Evolutionary conservation across 2,888 invertebrate species (phyloP), one percentile per base, ranked within the genome.

Genomic region (Buathra laborator): DNA sequence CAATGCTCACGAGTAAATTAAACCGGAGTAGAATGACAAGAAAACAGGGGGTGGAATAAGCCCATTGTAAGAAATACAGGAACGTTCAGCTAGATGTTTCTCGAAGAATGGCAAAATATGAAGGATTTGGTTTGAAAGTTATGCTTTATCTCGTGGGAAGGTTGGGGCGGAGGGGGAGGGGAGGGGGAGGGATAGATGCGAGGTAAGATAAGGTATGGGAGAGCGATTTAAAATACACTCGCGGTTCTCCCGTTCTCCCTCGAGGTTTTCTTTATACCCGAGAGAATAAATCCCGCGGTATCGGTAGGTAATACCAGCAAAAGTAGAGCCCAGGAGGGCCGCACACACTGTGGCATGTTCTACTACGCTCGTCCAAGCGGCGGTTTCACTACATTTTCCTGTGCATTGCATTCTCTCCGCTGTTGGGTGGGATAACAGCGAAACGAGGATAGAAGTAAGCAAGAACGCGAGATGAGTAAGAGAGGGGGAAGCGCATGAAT

Each of bases 381-480:
- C 37, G 37, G 90, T 90, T 90, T 89, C 90, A 89, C 89, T 91
- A 90, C 91, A 90, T 91, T 91, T 90, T 89, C 90, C 89, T 89
- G 89, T 76, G 85, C 82, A 87, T 88, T 88, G 89, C 89, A 91
- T 91, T 89, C 90, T 89, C 89, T 89, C 83, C 85, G 84, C 85
- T 56, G 67, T 80, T 59, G 84, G 85, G 77, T 75, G 84, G 85
- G 79, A 82, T 82, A 88, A 87, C 88, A 67, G 85, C 77, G 83
- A 87, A 51, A 66, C 64, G 46, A 51, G 64, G 64, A 66, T 32
- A 32, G 29, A 43, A 66, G 66, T 43, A 66, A 66, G 71, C 56
- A 16, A 64, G 62, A 67, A 44, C 19, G 64, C 37, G 46, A 56
- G 67, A 66, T 66, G 46, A 62, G 68, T 72, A 71, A 77, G 59